phyloP scores from a whole-genome alignment of 2,888 invertebrate species.

The Girardia tigrina region DNA sequence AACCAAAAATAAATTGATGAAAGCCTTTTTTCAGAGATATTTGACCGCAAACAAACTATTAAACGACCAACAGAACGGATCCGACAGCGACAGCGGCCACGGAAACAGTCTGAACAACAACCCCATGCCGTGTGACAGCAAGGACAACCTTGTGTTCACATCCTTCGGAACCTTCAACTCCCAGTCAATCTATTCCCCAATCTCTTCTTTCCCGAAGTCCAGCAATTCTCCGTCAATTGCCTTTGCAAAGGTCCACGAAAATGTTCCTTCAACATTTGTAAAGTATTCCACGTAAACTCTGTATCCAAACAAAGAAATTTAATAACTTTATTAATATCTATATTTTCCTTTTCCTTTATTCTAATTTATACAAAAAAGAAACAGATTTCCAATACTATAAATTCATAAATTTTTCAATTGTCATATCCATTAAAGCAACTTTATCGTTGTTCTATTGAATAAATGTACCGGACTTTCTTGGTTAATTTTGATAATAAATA shows the following conservation, averaged over 20 bases:
- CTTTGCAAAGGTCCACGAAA: conserved; percentile 6
- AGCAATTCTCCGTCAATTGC: not conserved
- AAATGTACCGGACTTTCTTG: not conserved
- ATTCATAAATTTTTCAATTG: not conserved
- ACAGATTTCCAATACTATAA: not conserved
- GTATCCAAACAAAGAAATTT: not conserved
- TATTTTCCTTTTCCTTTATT: not conserved
- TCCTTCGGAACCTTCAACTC: not conserved
- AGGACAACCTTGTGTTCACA: not conserved
- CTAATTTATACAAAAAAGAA: not conserved
- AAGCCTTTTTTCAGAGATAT: conserved; percentile 7
- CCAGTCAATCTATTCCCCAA: not conserved
- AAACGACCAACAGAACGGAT: conserved; percentile 3
- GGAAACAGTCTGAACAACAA: conserved; percentile 19
- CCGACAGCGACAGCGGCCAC: conserved; percentile 14
- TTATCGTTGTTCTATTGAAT: not conserved
- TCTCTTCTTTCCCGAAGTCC: not conserved
- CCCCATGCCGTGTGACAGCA: not conserved
- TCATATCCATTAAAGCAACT: conserved; percentile 1
- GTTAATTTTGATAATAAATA: not conserved
- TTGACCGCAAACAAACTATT: not conserved
- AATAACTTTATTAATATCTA: not conserved
- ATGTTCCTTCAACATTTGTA: not conserved
- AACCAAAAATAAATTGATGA: too few relatives aligned
- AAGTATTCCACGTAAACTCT: not conserved